Evolutionary conservation across 2,797 vertebrate species (phyloP).

Genomic region (Phoeniculus purpureus): DNA sequence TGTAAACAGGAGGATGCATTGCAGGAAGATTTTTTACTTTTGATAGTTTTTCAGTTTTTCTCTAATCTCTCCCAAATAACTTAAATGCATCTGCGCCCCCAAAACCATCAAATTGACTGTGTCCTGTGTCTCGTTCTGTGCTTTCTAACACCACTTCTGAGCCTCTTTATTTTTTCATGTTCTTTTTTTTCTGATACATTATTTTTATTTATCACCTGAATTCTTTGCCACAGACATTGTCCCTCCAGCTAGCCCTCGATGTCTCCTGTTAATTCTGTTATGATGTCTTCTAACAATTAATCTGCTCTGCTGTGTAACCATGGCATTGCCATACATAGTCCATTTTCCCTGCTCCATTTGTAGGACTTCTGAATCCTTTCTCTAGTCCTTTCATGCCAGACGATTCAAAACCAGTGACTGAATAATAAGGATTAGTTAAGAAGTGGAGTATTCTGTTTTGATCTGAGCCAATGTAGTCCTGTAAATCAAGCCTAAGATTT

Average conservation of each 20-base stretch:
- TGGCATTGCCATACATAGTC: not conserved
- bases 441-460: constrained; percentile 40
- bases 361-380: not conserved
- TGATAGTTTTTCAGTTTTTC: not conserved
- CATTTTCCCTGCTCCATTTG: not conserved
- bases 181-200: not conserved
- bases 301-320: constrained; percentile 28
- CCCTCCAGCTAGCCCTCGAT: not conserved
- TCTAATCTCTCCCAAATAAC: not conserved
- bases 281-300: constrained; percentile 20
- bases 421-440: not conserved
- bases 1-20: not conserved
- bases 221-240: not conserved
- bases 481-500: not conserved
- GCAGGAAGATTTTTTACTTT: not conserved
- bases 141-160: not conserved
- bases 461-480: not conserved
- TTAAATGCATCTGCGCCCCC: not conserved
- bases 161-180: not conserved
- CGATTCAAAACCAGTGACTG: constrained; percentile 23
- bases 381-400: not conserved
- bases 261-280: constrained; percentile 31
- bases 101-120: not conserved
- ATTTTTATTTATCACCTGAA: not conserved
- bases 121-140: not conserved